Evolutionary conservation across 2,888 invertebrate genomes (phyloP).

Genomic region (Asteroscopus sphinx): DNA sequence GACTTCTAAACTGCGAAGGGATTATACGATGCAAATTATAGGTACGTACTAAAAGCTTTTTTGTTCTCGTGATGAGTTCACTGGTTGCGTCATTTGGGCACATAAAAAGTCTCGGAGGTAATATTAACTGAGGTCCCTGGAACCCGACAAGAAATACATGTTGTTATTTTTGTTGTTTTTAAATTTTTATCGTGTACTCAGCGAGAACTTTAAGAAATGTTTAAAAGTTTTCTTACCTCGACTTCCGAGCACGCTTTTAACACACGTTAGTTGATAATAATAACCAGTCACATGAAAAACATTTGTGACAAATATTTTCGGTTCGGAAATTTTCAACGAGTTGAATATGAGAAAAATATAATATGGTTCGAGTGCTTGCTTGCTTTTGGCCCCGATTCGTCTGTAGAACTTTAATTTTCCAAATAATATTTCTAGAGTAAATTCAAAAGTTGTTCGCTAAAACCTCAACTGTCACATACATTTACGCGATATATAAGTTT

Average conservation of each 20-base stretch:
- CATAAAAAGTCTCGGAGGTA: conserved; percentile 21
- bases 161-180: conserved; percentile 20
- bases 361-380: conserved; percentile 39
- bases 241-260: conserved; percentile 13
- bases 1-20: conserved; percentile 31
- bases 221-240: conserved; percentile 10
- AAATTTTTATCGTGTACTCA: conserved; percentile 13
- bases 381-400: conserved; percentile 47
- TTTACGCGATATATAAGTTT: conserved; percentile 71
- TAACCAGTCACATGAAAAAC: conserved; percentile 41
- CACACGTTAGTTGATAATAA: conserved; percentile 26
- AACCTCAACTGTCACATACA: conserved; percentile 70
- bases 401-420: conserved; percentile 63
- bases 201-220: conserved; percentile 4
- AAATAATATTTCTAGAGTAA: conserved; percentile 56
- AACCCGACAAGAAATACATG: conserved; percentile 16
- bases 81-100: conserved; percentile 38
- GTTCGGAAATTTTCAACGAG: conserved; percentile 36
- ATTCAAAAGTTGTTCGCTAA: conserved; percentile 59
- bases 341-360: conserved; percentile 44
- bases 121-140: conserved; percentile 13
- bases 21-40: conserved; percentile 22
- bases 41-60: conserved; percentile 27
- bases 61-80: conserved; percentile 45
- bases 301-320: conserved; percentile 51